Percentiles rank a stretch among this genome's conserved stretches.
These are phyloP conservation scores for Neopelma chrysocephalum DNA, from an alignment of 2,797 vertebrate species.

Conservation along the genomic window DNA sequence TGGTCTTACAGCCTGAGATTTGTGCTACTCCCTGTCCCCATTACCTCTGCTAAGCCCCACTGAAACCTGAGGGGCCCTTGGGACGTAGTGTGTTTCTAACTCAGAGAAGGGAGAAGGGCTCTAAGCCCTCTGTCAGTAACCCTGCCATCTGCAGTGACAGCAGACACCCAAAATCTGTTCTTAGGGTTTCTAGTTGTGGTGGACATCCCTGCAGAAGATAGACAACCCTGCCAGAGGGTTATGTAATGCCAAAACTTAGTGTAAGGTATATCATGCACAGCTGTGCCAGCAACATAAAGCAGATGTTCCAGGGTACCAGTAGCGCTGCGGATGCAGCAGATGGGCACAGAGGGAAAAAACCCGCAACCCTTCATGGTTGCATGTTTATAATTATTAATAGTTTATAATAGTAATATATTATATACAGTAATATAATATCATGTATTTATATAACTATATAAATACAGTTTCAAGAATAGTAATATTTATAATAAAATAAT, in stretches of 20 bases:
- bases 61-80: not conserved
- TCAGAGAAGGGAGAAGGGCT: rapidly evolving
- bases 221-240: not conserved
- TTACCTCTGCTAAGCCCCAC: not conserved
- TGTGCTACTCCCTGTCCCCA: not conserved
- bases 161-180: not conserved
- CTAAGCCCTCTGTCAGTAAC: not conserved
- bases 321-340: not conserved
- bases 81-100: not conserved
- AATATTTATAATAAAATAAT: no score
- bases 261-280: not conserved
- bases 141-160: not conserved
- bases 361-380: not conserved
- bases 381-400: not conserved
- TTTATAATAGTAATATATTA: no score
- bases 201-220: not conserved
- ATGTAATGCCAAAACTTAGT: not conserved
- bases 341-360: not conserved
- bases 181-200: not conserved
- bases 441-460: no score
- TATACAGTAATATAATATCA: no score
- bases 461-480: no score
- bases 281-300: not conserved
- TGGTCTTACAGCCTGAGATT: not conserved
- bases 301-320: not conserved